phyloP scores from a whole-genome alignment of 2,113 vertebrate genomes.

The Campylomormyrus numenius region DNA sequence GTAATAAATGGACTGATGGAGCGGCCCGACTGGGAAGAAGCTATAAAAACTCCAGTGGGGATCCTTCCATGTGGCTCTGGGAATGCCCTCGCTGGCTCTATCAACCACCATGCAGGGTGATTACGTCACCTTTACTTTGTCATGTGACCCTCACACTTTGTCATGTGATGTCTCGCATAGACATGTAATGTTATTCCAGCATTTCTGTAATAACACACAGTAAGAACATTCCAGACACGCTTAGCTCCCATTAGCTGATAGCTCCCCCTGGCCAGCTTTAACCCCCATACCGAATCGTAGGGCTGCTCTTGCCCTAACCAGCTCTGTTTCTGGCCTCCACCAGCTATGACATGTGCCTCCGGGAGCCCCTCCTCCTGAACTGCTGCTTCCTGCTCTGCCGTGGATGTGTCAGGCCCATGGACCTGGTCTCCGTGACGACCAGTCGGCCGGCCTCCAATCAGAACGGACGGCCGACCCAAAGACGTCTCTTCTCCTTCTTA shows the following conservation, averaged over 20 bases:
- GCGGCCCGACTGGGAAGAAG: constrained; percentile 79
- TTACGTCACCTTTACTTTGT: too few relatives aligned
- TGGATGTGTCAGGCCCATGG: constrained; percentile 68
- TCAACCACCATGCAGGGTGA: constrained; percentile 81
- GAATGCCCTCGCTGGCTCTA: constrained; percentile 77
- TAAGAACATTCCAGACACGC: background rate
- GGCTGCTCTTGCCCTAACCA: background rate
- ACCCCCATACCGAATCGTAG: background rate
- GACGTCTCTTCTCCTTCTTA: constrained; percentile 76
- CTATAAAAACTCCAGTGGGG: constrained; percentile 79
- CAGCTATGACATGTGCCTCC: constrained; percentile 78
- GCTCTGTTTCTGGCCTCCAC: background rate
- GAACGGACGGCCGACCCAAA: constrained; percentile 46
- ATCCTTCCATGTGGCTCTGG: constrained; percentile 84
- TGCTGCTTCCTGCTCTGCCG: constrained; percentile 81
- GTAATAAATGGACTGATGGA: constrained; percentile 83
- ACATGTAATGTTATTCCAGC: background rate
- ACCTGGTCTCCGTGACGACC: constrained; percentile 80
- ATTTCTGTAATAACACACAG: background rate
- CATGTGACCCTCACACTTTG: background rate
- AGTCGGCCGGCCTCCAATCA: constrained; percentile 56
- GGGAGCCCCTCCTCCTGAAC: constrained; percentile 78
- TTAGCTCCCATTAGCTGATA: background rate
- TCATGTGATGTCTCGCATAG: background rate
- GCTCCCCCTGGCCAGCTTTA: background rate